Percentiles rank a stretch among this genome's conserved stretches.
These are phyloP conservation scores for Caenorhabditis zanzibari DNA, from an alignment of 2,888 invertebrate genomes.

Conservation along the genomic window DNA sequence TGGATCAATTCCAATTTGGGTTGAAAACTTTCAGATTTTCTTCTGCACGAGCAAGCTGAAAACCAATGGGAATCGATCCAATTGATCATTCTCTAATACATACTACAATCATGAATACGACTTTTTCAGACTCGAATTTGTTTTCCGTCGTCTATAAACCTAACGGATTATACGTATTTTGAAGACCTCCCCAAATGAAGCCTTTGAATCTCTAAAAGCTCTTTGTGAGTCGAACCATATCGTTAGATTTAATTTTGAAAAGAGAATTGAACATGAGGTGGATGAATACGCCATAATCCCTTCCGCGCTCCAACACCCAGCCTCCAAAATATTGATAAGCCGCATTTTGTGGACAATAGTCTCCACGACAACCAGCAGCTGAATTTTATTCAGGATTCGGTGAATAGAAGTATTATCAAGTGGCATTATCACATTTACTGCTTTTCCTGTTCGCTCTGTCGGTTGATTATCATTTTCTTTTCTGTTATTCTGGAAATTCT, in stretches of 20 bases:
- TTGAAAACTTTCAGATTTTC: too few species aligned
- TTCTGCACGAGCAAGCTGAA: too few species aligned
- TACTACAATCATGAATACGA: background rate
- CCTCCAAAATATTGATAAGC: constrained; percentile 22
- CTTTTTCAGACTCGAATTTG: too few species aligned
- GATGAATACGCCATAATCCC: constrained; percentile 32
- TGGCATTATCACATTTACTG: background rate
- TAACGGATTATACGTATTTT: too few species aligned
- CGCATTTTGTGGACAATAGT: constrained; percentile 38
- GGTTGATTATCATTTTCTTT: too few species aligned
- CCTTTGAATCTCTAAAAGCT: background rate
- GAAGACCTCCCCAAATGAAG: background rate
- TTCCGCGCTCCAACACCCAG: constrained; percentile 1
- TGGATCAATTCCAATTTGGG: too few species aligned
- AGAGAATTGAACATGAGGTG: background rate
- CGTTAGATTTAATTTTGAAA: background rate
- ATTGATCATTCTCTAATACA: too few species aligned
- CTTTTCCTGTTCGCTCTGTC: background rate
- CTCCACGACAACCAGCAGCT: constrained; percentile 45
- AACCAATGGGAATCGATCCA: too few species aligned
- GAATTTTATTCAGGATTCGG: background rate
- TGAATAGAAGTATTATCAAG: constrained; percentile 20
- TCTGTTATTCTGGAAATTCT: too few species aligned
- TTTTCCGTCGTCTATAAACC: too few species aligned
- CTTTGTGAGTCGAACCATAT: background rate